Conservation (phyloP, 2,888 invertebrate genomes). For the Drosophila affinis region DNA sequence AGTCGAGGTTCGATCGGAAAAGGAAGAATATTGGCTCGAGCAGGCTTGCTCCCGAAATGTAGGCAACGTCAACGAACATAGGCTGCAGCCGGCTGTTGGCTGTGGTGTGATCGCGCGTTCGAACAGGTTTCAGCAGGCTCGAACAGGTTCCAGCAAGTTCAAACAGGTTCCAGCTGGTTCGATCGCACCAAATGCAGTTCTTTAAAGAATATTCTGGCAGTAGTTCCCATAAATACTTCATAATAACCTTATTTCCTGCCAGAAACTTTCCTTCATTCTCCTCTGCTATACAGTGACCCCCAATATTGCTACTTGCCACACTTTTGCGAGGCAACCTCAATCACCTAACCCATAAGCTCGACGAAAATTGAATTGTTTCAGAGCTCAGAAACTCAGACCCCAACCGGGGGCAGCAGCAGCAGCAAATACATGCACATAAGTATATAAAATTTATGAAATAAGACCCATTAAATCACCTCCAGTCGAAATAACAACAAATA, state of each 20-base stretch:
- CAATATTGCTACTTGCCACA: neutral
- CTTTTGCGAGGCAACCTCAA: neutral
- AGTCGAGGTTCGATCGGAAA: too few relatives aligned
- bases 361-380: slow-evolving; percentile 24
- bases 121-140: neutral
- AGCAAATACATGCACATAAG: slow-evolving; percentile 1
- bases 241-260: neutral
- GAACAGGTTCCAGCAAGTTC: neutral
- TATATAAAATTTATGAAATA: slow-evolving; percentile 46
- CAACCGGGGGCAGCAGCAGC: neutral
- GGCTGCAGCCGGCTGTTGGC: neutral
- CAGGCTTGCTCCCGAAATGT: neutral
- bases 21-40: neutral
- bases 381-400: neutral
- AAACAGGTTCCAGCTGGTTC: neutral
- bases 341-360: slow-evolving; percentile 17
- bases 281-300: neutral
- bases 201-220: too few relatives aligned
- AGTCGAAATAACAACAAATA: slow-evolving; percentile 40
- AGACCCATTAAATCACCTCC: slow-evolving; percentile 57
- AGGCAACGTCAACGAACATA: neutral
- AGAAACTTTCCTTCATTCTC: neutral
- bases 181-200: neutral
- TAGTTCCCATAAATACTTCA: too few relatives aligned
- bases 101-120: neutral